Conservation (phyloP, 2,888 invertebrate genomes). For the Sarcophaga caerulescens region DNA sequence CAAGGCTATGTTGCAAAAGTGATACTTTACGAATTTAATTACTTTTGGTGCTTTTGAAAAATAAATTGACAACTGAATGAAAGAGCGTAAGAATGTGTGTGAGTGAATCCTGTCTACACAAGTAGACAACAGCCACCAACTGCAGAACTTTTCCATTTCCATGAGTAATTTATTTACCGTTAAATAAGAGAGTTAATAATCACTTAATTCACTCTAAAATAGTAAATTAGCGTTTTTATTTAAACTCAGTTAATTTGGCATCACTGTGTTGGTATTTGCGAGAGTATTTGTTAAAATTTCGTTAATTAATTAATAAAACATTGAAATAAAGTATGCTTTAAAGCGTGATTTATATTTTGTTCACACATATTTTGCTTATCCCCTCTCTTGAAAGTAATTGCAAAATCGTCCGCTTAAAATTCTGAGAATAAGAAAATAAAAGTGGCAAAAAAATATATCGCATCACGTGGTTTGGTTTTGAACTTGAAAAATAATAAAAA, state of each 20-base stretch:
- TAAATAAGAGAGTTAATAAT: no score
- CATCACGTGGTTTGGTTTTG: slow-evolving; percentile 32
- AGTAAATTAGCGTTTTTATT: not conserved
- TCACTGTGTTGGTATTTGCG: not conserved
- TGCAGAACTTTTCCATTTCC: no score
- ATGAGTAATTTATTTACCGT: no score
- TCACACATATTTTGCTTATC: not conserved
- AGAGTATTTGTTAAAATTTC: not conserved
- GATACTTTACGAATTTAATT: no score
- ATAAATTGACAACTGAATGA: no score
- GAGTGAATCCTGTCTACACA: no score
- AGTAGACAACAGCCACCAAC: no score
- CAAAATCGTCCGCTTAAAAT: not conserved
- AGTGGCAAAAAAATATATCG: not conserved
- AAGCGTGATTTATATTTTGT: not conserved
- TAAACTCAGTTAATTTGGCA: not conserved
- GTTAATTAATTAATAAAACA: slow-evolving; percentile 6
- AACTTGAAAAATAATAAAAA: slow-evolving; percentile 15
- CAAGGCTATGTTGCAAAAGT: no score
- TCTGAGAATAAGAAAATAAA: slow-evolving; percentile 1
- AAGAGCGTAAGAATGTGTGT: no score
- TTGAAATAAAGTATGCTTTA: not conserved
- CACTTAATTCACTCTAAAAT: no score
- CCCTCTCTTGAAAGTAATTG: not conserved
- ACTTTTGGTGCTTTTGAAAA: no score